These are phyloP conservation scores for Coregonus ussuriensis DNA, from an alignment of 2,797 vertebrate genomes.

Conservation along the genomic window DNA sequence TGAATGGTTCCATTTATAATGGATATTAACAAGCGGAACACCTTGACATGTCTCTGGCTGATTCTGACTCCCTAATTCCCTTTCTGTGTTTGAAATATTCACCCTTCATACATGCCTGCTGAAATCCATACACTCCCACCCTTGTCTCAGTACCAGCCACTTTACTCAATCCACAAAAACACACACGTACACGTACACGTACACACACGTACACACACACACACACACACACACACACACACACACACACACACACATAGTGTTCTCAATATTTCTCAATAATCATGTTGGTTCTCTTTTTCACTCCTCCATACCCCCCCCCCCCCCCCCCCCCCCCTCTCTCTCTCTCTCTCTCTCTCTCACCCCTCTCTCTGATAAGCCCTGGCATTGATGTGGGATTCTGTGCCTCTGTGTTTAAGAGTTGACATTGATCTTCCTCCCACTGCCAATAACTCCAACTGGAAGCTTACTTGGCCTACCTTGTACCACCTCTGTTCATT, in stretches of 20 bases:
- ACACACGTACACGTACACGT: background rate
- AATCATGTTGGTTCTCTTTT: slow-evolving; percentile 9
- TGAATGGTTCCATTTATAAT: too few relatives aligned
- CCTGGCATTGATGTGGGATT: slow-evolving; percentile 38
- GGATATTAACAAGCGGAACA: background rate
- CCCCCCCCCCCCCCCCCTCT: too few relatives aligned
- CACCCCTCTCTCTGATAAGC: slow-evolving; percentile 27
- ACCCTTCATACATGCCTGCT: background rate
- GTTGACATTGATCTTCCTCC: slow-evolving; percentile 32
- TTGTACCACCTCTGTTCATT: background rate
- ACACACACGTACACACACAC: too few relatives aligned
- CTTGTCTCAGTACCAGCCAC: slow-evolving; percentile 18
- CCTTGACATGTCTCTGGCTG: too few relatives aligned
- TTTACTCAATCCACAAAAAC: background rate
- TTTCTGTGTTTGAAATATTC: background rate
- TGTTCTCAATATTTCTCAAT: slow-evolving; percentile 4
- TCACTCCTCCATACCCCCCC: background rate
- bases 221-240: too few relatives aligned
- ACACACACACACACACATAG: slow-evolving; percentile 1
- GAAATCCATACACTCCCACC: background rate
- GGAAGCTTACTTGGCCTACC: background rate
- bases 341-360: background rate
- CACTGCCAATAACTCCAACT: slow-evolving; percentile 44
- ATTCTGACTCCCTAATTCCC: slow-evolving; percentile 14
- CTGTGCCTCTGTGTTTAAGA: slow-evolving; percentile 19